Base-by-base conservation (phyloP, 2,888 invertebrate species). In the Pandemis corylana region DNA sequence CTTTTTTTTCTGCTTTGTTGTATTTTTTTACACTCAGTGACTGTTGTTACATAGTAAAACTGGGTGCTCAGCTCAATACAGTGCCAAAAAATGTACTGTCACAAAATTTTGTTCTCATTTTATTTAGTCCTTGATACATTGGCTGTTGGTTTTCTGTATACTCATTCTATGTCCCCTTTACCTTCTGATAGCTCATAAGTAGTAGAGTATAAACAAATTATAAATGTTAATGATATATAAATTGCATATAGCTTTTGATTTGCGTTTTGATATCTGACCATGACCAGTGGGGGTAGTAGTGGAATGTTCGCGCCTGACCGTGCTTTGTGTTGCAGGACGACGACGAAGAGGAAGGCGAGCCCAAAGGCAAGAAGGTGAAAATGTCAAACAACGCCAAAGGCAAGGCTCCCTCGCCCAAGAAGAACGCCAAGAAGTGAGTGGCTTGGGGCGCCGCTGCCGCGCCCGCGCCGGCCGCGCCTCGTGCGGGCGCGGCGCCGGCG, bases 361-460 rank as follows among this genome's bases (percentile, higher is more conserved):
- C 97, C 83, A 97, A 97, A 92, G 96, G 96, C 90, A 97, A 97
- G 92, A 96, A 97, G 86, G 96, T 96, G 90, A 97, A 97, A 94
- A 92, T 96, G 89, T 95, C 96, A 83, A 96, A 96, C 91, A 96
- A 96, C 84, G 95, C 96, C 86, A 96, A 96, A 90, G 96, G 96
- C 85, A 96, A 96, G 93, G 94, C 95, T 76, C 94, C 96, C 75
- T 95, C 96, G 81, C 96, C 96, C 90, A 97, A 97, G 95, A 96
- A 96, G 92, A 96, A 97, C 81, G 93, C 94, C 82, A 95, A 95
- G 93, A 95, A 95, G 93, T 95, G 90, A 94, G 86, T 83, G 78
- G 81, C 77, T 78, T 65, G 64, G 46, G 4, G 46, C 69, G 70
- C 71, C 61, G 72, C 79, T 72, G 71, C 80, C 75, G 77, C 77